Evolutionary conservation across 1,140 invertebrate species (phyloP).

Genomic region (Archivesica marissinica): DNA sequence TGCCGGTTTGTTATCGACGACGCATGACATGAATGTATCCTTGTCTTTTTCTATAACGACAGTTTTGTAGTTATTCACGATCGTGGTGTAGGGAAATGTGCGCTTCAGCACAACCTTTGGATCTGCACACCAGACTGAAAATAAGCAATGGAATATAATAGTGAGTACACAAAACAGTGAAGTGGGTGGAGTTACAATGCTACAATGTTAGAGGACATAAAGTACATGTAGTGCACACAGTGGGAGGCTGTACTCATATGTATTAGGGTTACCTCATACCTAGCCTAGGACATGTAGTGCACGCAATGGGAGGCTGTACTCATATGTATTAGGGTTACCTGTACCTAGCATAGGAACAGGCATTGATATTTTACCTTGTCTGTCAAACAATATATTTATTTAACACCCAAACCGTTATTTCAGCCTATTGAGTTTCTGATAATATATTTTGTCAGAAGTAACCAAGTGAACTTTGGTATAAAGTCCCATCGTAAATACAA

Average conservation of each 20-base stretch:
- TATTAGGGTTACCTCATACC: not conserved
- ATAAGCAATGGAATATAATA: not conserved
- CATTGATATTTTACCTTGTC: too few species aligned
- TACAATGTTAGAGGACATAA: not conserved
- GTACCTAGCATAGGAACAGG: too few species aligned
- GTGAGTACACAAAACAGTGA: not conserved
- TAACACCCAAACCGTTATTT: too few species aligned
- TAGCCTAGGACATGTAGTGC: not conserved
- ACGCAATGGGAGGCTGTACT: not conserved
- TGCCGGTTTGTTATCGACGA: conserved; percentile 58
- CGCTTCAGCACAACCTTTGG: conserved; percentile 41
- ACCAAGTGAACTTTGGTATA: too few species aligned
- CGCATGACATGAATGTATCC: conserved; percentile 45
- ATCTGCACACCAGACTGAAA: conserved; percentile 59
- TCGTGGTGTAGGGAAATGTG: conserved; percentile 43
- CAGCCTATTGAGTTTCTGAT: too few species aligned
- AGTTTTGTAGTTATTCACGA: conserved; percentile 42
- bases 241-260: not conserved
- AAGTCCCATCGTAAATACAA: too few species aligned
- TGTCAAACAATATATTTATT: too few species aligned
- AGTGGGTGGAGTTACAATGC: not conserved
- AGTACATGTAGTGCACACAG: not conserved
- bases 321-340: not conserved
- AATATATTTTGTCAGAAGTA: too few species aligned
- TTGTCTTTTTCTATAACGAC: conserved; percentile 50